phyloP scores from a whole-genome alignment of 2,888 invertebrate genomes.

The Nasonovia ribisnigri region DNA sequence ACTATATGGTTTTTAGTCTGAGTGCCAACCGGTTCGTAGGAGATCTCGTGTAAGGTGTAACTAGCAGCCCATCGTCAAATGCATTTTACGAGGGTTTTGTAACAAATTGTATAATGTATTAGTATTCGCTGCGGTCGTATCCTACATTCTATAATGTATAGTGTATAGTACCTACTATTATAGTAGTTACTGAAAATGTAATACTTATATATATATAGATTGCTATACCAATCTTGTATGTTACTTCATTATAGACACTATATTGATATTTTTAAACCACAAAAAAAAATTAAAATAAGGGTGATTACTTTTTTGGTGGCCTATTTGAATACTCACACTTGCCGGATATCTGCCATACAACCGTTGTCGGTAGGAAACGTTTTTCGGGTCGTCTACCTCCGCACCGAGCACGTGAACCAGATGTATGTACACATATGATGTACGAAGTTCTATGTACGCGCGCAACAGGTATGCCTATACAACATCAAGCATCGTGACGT shows the following conservation, averaged over 20 bases:
- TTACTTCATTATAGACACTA: background rate
- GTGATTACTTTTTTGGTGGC: background rate
- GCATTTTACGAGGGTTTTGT: constrained; percentile 17
- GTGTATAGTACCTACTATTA: background rate
- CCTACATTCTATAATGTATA: background rate
- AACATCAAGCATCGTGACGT: background rate
- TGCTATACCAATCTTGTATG: background rate
- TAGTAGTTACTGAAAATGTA: background rate
- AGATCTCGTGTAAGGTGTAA: background rate
- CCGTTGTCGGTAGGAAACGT: background rate
- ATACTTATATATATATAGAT: background rate
- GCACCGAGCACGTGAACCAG: background rate
- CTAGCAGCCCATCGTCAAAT: background rate
- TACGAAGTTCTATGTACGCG: background rate
- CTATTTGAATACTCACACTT: background rate
- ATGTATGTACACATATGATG: background rate
- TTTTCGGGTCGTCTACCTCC: constrained; percentile 55
- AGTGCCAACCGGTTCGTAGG: constrained; percentile 19
- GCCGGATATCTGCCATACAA: background rate
- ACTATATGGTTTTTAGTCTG: background rate
- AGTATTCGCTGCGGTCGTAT: constrained; percentile 4
- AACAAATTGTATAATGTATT: background rate
- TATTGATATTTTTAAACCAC: background rate
- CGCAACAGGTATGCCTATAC: constrained; percentile 27
- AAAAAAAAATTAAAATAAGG: background rate